Evolutionary conservation across 2,797 vertebrate species (phyloP).

Genomic region (Merluccius polli): DNA sequence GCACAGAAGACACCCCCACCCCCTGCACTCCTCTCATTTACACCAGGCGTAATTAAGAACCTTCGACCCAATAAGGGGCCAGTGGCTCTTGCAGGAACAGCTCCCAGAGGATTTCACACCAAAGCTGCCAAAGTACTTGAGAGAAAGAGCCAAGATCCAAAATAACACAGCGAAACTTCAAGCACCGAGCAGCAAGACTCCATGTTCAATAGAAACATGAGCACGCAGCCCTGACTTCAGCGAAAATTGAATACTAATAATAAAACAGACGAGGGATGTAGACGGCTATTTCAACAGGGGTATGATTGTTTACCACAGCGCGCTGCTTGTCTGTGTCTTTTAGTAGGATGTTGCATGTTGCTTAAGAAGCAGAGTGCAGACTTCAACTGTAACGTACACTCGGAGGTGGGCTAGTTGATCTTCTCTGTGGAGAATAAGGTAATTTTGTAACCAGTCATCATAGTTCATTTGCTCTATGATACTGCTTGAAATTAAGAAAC

Average conservation of each 20-base stretch:
- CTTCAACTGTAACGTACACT: background rate
- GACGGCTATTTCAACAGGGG: background rate
- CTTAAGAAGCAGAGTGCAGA: background rate
- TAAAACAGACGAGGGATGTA: slow-evolving; percentile 9
- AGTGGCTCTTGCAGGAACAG: slow-evolving; percentile 55
- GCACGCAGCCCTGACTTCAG: background rate
- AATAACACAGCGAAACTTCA: slow-evolving; percentile 48
- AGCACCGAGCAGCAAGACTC: slow-evolving; percentile 18
- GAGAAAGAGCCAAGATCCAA: slow-evolving; percentile 42
- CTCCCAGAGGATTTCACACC: slow-evolving; percentile 51
- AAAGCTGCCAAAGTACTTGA: slow-evolving; percentile 46
- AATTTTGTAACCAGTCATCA: background rate
- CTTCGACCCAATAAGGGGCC: slow-evolving; percentile 57
- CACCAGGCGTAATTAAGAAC: slow-evolving; percentile 62
- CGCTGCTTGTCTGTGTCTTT: background rate
- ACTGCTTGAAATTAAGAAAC: background rate
- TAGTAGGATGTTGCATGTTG: background rate
- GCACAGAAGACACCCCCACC: slow-evolving; percentile 42
- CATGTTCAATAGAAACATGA: slow-evolving; percentile 27
- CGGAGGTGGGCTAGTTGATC: background rate
- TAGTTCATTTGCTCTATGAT: background rate
- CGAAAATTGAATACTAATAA: slow-evolving; percentile 8
- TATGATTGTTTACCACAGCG: background rate
- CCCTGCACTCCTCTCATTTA: slow-evolving; percentile 59
- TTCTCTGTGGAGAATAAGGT: background rate